A percentile compares a stretch with the other conserved stretches of the same genome.
phyloP scores from a whole-genome alignment of 1,140 invertebrate genomes.

The Drosophila eugracilis region DNA sequence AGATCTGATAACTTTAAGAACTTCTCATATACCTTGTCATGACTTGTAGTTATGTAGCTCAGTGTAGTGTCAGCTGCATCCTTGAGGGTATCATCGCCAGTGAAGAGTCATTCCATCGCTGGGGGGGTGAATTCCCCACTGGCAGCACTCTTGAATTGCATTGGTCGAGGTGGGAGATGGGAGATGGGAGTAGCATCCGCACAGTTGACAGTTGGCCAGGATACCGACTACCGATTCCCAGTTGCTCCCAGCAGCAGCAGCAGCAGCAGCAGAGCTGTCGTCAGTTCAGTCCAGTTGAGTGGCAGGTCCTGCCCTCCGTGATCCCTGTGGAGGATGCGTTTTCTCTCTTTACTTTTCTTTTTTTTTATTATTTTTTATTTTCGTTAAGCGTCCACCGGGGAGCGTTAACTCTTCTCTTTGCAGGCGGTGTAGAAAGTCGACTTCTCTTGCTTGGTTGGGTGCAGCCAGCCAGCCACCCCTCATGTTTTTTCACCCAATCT shows the following conservation, averaged over 20 bases:
- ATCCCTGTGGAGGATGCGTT: not conserved
- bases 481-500: constrained; percentile 8
- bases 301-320: constrained; percentile 50
- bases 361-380: constrained; percentile 5
- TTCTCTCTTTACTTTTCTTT: constrained; percentile 2
- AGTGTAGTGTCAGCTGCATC: constrained; percentile 31
- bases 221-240: constrained; percentile 18
- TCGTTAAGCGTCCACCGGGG: constrained; percentile 58
- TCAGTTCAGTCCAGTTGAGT: constrained; percentile 71
- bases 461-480: constrained; percentile 23
- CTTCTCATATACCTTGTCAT: not conserved
- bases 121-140: constrained; percentile 8
- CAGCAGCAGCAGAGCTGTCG: constrained; percentile 72
- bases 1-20: no score
- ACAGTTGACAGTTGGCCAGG: constrained; percentile 27
- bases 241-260: constrained; percentile 50
- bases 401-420: constrained; percentile 66
- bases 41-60: not conserved
- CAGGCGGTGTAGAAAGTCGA: constrained; percentile 17
- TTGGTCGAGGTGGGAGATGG: constrained; percentile 13
- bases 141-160: constrained; percentile 31
- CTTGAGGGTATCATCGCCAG: constrained; percentile 18
- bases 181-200: constrained; percentile 1
- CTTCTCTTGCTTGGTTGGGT: constrained; percentile 53
- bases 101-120: constrained; percentile 40